Base-by-base conservation (phyloP, 2,888 invertebrate species). In the Dendrolimus pini region DNA sequence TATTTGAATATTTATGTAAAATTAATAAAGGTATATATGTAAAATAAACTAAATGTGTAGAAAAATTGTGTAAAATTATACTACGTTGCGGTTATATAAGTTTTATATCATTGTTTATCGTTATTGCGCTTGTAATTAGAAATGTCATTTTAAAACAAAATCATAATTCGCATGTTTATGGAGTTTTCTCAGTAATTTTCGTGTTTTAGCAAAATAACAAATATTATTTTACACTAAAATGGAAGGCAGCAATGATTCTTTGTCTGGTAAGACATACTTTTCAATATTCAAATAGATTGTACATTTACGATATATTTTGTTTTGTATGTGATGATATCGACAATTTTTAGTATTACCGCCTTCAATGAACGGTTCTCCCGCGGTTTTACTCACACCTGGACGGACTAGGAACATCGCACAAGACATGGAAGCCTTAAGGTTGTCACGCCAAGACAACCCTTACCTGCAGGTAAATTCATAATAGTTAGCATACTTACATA, bases 371-470 rank as follows among this genome's bases (percentile, higher is more conserved):
- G 75, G 82, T 8, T 85, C 89, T 12, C 70, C 95, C 52, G 93
- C 94, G 56, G 90, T 95, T 61, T 92, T 95, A 54, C 80, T 95
- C 65, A 95, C 95, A 66, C 95, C 95, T 56, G 95, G 95, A 18
- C 90, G 95, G 65, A 94, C 94, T 62, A 91, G 95, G 67, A 95
- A 95, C 82, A 95, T 95, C 72, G 95, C 95, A 72, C 95, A 95
- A 83, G 96, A 96, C 75, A 96, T 96, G 95, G 95, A 96, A 79
- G 95, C 95, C 41, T 87, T 96, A 54, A 92, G 96, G 71, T 91
- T 95, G 55, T 96, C 96, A 9, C 91, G 96, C 61, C 96, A 96
- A 82, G 96, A 96, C 82, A 96, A 96, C 85, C 96, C 96, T 1
- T 96, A 95, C 77, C 87, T 96, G 62, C 95, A 95, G 93, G 95